Conservation (phyloP, 2,888 invertebrate species). For the Drosophila diplacantha region DNA sequence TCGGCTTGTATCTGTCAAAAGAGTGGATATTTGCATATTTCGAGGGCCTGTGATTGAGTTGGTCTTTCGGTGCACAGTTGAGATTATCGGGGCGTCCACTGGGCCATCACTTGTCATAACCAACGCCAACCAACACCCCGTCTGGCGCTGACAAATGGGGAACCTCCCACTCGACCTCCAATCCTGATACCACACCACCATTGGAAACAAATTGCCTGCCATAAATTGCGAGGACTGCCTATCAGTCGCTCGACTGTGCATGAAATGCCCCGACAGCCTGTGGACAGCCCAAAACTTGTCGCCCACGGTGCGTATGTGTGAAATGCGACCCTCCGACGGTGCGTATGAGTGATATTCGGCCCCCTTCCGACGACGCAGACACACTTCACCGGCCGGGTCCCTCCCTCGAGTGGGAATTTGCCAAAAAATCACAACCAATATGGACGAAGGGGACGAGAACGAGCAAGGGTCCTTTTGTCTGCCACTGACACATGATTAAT, state of each 20-base stretch:
- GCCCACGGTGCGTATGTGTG: constrained; percentile 26
- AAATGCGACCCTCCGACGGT: constrained; percentile 4
- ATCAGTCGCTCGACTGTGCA: constrained; percentile 58
- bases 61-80: constrained; percentile 58
- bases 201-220: constrained; percentile 62
- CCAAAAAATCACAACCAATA: constrained; percentile 60
- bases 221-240: constrained; percentile 63
- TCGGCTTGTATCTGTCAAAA: constrained; percentile 3
- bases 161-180: background rate
- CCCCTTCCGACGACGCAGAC: constrained; percentile 4
- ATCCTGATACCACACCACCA: constrained; percentile 1
- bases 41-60: constrained; percentile 7
- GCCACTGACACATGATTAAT: constrained; percentile 56
- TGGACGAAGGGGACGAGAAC: constrained; percentile 19
- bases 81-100: constrained; percentile 49
- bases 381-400: constrained; percentile 50
- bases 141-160: constrained; percentile 47
- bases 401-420: constrained; percentile 59
- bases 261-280: constrained; percentile 64
- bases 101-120: constrained; percentile 59
- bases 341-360: constrained; percentile 23
- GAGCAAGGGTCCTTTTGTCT: constrained; percentile 30
- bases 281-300: constrained; percentile 65
- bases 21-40: constrained; percentile 37
- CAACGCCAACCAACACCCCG: constrained; percentile 9